These are phyloP conservation scores for Venustoraphidia nigricollis DNA, from an alignment of 2,888 invertebrate species.

Conservation along the genomic window DNA sequence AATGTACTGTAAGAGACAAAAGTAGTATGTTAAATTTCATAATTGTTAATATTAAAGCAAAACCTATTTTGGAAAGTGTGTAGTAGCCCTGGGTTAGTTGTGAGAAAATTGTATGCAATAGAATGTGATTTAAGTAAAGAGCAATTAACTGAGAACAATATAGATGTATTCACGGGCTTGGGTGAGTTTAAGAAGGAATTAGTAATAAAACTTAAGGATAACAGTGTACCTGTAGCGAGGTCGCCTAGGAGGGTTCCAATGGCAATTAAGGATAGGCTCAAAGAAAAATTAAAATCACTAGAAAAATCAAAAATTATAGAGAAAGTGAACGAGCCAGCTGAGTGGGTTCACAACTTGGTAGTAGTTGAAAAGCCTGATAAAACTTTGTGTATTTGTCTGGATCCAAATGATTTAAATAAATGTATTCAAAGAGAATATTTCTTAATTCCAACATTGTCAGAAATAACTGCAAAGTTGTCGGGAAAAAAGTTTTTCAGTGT, in stretches of 20 bases:
- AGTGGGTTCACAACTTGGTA: conserved; percentile 9
- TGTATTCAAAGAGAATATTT: not conserved
- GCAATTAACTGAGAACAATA: no score
- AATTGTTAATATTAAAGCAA: no score
- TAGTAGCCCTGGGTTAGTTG: no score
- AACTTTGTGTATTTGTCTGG: conserved; percentile 9
- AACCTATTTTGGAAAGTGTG: no score
- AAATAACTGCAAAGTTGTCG: conserved; percentile 9
- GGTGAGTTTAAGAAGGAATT: no score
- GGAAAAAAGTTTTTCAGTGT: conserved; percentile 8
- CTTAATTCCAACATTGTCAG: conserved; percentile 9
- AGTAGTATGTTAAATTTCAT: no score
- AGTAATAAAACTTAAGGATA: no score
- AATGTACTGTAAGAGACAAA: no score
- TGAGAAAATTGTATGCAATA: no score
- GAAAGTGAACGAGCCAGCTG: conserved; percentile 6
- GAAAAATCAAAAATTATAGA: conserved; percentile 1
- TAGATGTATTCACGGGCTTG: no score
- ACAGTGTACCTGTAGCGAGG: not conserved
- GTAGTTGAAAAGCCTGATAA: conserved; percentile 8
- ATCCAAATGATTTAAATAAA: conserved; percentile 9
- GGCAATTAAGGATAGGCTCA: conserved; percentile 5
- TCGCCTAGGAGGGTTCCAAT: conserved; percentile 9
- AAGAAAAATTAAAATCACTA: conserved; percentile 5
- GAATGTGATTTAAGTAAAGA: no score